Percentiles rank a stretch among this genome's conserved stretches.
Conservation (phyloP, 2,113 vertebrate species). For the Leuciscus idus region DNA sequence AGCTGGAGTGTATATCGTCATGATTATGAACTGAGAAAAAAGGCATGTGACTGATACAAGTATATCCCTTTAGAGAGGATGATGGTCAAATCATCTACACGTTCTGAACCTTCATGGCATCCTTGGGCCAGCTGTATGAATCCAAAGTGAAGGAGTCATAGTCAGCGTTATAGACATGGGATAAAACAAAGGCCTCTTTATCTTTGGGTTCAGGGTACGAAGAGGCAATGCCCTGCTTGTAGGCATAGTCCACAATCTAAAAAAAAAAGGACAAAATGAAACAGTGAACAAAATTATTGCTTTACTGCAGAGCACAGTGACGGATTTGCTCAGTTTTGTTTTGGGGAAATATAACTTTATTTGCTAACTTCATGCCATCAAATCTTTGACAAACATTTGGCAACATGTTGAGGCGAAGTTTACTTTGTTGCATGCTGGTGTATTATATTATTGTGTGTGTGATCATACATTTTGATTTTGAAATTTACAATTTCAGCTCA, state of each 20-base stretch:
- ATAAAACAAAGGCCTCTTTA: conserved; percentile 91
- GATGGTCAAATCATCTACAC: conserved; percentile 73
- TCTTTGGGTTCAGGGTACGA: conserved; percentile 92
- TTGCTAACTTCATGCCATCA: neutral
- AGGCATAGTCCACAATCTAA: conserved; percentile 89
- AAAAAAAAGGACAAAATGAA: neutral
- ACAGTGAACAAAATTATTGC: neutral
- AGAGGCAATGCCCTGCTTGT: conserved; percentile 87
- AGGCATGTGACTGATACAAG: conserved; percentile 34
- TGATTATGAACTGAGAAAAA: conserved; percentile 12
- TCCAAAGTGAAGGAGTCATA: conserved; percentile 92
- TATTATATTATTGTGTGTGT: neutral
- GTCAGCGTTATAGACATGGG: conserved; percentile 87
- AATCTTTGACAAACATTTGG: neutral
- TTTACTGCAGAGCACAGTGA: neutral
- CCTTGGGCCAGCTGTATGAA: conserved; percentile 86
- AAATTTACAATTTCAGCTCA: neutral
- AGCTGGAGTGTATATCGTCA: conserved; percentile 6
- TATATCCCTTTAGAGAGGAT: neutral
- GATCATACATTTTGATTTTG: neutral
- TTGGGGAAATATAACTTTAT: neutral
- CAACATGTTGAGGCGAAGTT: neutral
- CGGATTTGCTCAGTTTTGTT: neutral
- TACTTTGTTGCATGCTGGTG: neutral
- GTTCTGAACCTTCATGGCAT: conserved; percentile 86